Evolutionary conservation across 2,113 vertebrate species (phyloP).

Genomic region (Ariopsis seemanni): DNA sequence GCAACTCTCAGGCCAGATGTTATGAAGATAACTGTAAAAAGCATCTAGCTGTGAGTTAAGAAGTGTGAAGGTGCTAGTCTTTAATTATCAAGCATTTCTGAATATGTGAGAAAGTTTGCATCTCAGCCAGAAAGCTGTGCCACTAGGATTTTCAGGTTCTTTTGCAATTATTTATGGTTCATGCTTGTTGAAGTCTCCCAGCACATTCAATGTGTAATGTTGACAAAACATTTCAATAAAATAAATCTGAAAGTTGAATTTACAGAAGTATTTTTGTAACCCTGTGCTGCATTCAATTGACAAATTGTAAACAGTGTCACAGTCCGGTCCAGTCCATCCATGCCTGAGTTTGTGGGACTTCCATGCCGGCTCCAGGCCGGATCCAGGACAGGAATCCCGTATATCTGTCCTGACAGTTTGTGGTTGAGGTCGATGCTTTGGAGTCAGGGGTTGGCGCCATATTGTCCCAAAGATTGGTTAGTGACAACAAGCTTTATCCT

Average conservation of each 20-base stretch:
- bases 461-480: too few species aligned
- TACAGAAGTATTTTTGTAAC: not conserved
- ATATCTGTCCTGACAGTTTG: too few species aligned
- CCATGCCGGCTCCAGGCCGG: too few species aligned
- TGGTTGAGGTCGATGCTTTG: too few species aligned
- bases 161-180: not conserved
- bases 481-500: too few species aligned
- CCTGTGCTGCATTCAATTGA: not conserved
- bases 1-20: conserved; percentile 40
- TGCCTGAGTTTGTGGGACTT: too few species aligned
- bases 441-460: too few species aligned
- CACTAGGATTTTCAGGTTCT: not conserved
- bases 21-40: conserved; percentile 34
- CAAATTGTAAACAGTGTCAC: not conserved
- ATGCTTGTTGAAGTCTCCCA: not conserved
- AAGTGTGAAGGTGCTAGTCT: not conserved
- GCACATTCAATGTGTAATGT: not conserved
- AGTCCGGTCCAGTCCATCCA: too few species aligned
- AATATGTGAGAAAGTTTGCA: not conserved
- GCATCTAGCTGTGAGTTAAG: conserved; percentile 11
- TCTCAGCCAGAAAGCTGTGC: not conserved
- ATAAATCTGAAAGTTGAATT: not conserved
- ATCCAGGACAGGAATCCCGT: too few species aligned
- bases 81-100: not conserved
- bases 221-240: not conserved